phyloP scores from a whole-genome alignment of 2,888 invertebrate genomes.

The Cenopis cana region DNA sequence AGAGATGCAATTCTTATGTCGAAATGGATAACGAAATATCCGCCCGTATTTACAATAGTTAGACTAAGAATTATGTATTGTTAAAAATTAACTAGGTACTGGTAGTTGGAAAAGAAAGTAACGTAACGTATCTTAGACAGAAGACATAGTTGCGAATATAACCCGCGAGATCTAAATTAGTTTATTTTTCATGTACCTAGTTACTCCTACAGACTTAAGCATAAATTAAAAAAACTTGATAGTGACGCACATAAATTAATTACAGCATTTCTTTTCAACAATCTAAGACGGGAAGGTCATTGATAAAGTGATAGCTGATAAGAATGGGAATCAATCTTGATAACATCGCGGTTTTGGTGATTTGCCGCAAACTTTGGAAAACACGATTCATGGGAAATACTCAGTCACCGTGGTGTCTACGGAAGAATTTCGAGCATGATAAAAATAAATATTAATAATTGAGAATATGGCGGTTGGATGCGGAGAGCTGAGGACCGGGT shows the following conservation, averaged over 20 bases:
- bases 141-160: neutral
- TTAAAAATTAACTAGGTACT: neutral
- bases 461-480: no score
- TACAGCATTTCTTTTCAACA: constrained; percentile 10
- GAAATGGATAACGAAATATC: constrained; percentile 27
- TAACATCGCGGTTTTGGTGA: constrained; percentile 13
- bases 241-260: neutral
- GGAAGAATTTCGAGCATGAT: no score
- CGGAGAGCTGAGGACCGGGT: no score
- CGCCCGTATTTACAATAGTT: constrained; percentile 9
- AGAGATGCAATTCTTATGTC: constrained; percentile 33
- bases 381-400: constrained; percentile 23
- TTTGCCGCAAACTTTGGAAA: constrained; percentile 22
- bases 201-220: no score
- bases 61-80: constrained; percentile 11
- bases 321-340: constrained; percentile 29
- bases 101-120: constrained; percentile 13
- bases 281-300: constrained; percentile 20
- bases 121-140: neutral
- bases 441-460: no score
- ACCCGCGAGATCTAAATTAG: neutral
- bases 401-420: neutral
- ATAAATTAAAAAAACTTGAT: no score
- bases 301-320: constrained; percentile 33
- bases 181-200: no score